Evolutionary conservation across 2,797 vertebrate species (phyloP).

Genomic region (Micropoecilia bifurca): DNA sequence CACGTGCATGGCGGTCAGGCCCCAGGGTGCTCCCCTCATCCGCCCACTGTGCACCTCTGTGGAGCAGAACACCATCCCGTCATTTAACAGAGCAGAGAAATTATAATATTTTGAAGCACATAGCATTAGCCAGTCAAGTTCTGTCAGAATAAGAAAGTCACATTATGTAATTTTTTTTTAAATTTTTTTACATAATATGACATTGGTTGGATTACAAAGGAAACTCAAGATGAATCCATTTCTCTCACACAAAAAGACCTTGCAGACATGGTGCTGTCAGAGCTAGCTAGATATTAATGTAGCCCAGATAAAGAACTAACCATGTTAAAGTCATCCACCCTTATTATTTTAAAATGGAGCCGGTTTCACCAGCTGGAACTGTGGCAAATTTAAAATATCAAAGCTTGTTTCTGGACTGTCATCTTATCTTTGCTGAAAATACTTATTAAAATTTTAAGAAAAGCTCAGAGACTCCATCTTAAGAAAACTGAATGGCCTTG

Average conservation of each 20-base stretch:
- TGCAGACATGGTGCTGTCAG: not conserved
- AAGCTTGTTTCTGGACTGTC: not conserved
- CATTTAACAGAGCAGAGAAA: not conserved
- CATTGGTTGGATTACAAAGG: not conserved
- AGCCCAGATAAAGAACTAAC: not conserved
- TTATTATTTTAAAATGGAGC: not conserved
- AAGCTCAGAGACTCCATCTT: not conserved
- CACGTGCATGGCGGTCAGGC: conserved; percentile 90
- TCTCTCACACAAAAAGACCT: not conserved
- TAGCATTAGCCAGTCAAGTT: not conserved
- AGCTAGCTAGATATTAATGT: not conserved
- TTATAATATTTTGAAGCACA: not conserved
- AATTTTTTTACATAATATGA: not conserved
- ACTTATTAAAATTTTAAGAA: not conserved
- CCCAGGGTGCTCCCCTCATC: conserved; percentile 90
- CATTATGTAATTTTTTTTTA: no score
- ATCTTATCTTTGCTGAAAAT: not conserved
- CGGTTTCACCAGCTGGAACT: not conserved
- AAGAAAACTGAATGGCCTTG: not conserved
- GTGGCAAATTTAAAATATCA: not conserved
- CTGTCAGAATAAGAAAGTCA: not conserved
- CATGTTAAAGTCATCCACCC: not conserved
- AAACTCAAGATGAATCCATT: not conserved
- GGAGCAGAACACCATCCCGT: not conserved
- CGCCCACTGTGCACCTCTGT: conserved; percentile 89